Conservation (phyloP, 2,113 vertebrate species). For the Muntiacus muntjak region DNA sequence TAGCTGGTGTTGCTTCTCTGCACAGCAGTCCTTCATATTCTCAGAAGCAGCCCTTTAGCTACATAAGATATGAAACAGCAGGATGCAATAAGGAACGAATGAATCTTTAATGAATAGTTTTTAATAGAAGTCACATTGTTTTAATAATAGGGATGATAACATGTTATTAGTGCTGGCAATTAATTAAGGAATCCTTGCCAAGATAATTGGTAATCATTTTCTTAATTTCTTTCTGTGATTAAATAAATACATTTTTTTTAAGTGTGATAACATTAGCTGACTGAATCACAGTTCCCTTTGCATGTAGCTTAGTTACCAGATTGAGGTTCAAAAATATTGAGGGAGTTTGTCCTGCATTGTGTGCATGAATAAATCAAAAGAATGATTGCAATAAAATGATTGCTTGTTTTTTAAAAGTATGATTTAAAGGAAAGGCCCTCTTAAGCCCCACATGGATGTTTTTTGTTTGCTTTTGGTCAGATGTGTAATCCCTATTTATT, state of each 20-base stretch:
- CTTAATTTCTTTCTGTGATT: constrained; percentile 72
- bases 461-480: background rate
- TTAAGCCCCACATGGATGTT: background rate
- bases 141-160: constrained; percentile 71
- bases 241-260: constrained; percentile 57
- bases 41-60: constrained; percentile 66
- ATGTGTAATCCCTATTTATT: background rate
- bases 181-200: constrained; percentile 74
- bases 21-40: constrained; percentile 47
- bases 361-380: background rate
- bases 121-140: constrained; percentile 73
- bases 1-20: background rate
- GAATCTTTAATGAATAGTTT: constrained; percentile 77
- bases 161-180: constrained; percentile 67
- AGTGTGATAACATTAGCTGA: constrained; percentile 35
- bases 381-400: background rate
- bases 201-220: constrained; percentile 75
- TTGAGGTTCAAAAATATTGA: background rate
- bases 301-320: background rate
- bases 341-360: background rate
- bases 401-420: background rate
- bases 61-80: constrained; percentile 69
- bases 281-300: background rate
- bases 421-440: background rate
- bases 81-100: constrained; percentile 70